A percentile compares a stretch with the other conserved stretches of the same genome.
These are phyloP conservation scores for Fragum fragum DNA, from an alignment of 2,888 invertebrate species.

Conservation along the genomic window DNA sequence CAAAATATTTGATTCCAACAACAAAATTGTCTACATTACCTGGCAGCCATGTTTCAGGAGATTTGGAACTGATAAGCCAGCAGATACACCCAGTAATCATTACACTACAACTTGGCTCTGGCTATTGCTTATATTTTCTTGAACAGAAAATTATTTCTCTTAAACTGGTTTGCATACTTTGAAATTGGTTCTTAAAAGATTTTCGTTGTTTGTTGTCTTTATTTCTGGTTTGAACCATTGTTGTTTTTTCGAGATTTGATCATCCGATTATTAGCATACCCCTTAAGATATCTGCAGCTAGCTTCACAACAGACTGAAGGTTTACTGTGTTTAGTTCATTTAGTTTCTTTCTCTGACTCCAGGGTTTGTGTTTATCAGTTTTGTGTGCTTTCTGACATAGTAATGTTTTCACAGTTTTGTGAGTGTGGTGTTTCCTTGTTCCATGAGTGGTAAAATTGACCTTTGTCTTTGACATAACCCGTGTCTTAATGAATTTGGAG, in stretches of 20 bases:
- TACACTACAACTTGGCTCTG: not conserved
- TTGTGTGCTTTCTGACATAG: slow-evolving; percentile 15
- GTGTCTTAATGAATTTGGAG: not conserved
- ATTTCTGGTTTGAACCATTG: no score
- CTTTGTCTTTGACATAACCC: no score
- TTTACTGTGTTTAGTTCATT: slow-evolving; percentile 21
- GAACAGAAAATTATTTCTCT: no score
- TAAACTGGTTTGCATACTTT: no score
- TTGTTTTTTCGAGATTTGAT: no score
- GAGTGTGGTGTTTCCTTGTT: no score
- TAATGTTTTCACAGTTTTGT: not conserved
- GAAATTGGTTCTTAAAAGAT: no score
- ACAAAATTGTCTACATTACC: not conserved
- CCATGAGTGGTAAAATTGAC: no score
- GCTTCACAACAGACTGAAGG: not conserved
- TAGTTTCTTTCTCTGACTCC: slow-evolving; percentile 9
- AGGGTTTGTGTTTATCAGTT: not conserved
- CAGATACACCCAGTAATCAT: slow-evolving; percentile 24
- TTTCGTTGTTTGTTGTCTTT: no score
- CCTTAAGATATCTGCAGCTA: not conserved
- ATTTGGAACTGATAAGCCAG: slow-evolving; percentile 25
- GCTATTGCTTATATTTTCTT: no score
- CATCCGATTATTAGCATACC: no score
- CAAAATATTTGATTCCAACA: not conserved
- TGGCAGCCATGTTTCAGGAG: slow-evolving; percentile 14